Evolutionary conservation across 2,888 invertebrate genomes (phyloP), one percentile per base, ranked within the genome.

Genomic region (Argyresthia goedartella): DNA sequence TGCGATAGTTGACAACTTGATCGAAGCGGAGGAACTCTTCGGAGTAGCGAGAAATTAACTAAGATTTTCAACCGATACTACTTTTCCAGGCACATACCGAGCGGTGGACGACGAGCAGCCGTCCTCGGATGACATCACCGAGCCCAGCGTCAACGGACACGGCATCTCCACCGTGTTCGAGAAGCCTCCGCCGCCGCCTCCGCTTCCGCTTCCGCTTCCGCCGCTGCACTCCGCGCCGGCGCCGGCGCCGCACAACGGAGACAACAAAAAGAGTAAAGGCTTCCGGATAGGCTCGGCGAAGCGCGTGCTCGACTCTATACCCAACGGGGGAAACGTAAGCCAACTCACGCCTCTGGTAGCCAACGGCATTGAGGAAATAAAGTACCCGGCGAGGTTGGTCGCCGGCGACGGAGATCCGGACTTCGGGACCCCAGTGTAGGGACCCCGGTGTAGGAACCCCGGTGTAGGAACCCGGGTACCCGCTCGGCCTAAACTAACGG

Each of bases 391-490:
- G 3, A 69, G 69, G 43, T 63, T 76, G 58, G 68, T 80, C 53
- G 67, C 79, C 56, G 90, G 90, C 46, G 88, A 89, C 60, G 91
- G 91, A 0, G 91, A 91, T 76, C 91, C 91, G 0, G 91, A 90
- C 77, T 91, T 91, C 71, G 91, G 91, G 58, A 91, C 91, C 4
- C 91, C 91, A 10, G 91, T 91, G 60, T 91, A 87, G 86, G 54
- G 10, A 91, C 91, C 4, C 91, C 91, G 11, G 91, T 91, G 60
- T 91, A 87, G 91, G 91, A 57, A 91, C 91, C 4, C 91, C 91
- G 11, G 91, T 91, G 60, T 91, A 87, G 86, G 54, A 4, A n/a
- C n/a, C n/a, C n/a, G n/a, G n/a, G n/a, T n/a, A n/a, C n/a, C n/a
- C n/a, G n/a, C n/a, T 46, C 16, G 46, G 46, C 46, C 47, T 47